Percentiles rank a stretch among this genome's conserved stretches.
These are phyloP conservation scores for Trichosurus vulpecula DNA, from an alignment of 2,797 vertebrate genomes.

Conservation along the genomic window DNA sequence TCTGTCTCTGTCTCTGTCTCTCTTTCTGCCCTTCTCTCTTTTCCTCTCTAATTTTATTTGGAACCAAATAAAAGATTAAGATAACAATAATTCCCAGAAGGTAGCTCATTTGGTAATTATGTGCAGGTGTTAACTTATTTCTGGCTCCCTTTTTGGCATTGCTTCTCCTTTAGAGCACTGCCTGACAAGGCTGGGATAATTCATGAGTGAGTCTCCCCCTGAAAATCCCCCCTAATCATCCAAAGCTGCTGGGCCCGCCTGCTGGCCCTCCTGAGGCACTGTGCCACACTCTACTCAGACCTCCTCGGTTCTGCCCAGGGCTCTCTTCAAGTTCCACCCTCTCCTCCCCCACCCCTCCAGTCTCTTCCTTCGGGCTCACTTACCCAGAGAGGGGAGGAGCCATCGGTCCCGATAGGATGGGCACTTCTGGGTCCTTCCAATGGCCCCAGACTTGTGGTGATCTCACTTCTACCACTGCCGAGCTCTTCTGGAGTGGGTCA, in stretches of 20 bases:
- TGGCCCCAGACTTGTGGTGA: background rate
- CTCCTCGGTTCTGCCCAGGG: constrained; percentile 78
- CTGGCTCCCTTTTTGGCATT: constrained; percentile 62
- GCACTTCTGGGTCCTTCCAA: background rate
- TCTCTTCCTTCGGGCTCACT: background rate
- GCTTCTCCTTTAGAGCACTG: constrained; percentile 63
- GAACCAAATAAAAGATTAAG: constrained; percentile 82
- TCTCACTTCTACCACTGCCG: background rate
- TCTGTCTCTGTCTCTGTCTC: background rate
- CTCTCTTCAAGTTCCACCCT: constrained; percentile 47
- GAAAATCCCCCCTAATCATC: constrained; percentile 74
- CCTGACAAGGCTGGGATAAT: constrained; percentile 64
- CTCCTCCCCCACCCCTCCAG: background rate
- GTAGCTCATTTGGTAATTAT: constrained; percentile 82
- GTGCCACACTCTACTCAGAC: constrained; percentile 78
- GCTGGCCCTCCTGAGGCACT: constrained; percentile 70
- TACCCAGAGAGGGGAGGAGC: background rate
- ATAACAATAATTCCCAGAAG: constrained; percentile 81
- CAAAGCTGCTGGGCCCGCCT: constrained; percentile 69
- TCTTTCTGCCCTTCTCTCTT: constrained; percentile 42
- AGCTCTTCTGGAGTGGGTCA: background rate
- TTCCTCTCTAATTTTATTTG: constrained; percentile 79
- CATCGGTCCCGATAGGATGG: background rate
- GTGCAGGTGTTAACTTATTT: constrained; percentile 82
- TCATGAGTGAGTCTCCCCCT: constrained; percentile 68